Percentiles rank a stretch among this genome's conserved stretches.
These are phyloP conservation scores for Lasioglossum vierecki DNA, from an alignment of 2,888 invertebrate species.

Conservation along the genomic window DNA sequence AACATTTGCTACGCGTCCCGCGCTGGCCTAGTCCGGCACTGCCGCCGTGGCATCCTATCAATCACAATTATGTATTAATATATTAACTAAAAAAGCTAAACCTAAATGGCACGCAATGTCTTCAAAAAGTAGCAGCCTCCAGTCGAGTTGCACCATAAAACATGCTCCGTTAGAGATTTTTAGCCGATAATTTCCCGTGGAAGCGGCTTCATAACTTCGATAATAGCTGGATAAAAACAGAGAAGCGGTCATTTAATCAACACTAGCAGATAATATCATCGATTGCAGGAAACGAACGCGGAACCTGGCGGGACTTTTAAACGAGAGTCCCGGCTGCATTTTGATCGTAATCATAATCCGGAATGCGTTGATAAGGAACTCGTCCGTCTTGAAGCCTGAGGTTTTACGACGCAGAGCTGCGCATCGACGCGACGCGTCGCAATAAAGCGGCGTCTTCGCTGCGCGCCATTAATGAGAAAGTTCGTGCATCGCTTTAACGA, in stretches of 20 bases:
- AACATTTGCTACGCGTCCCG: no score
- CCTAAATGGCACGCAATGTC: background rate
- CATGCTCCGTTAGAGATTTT: background rate
- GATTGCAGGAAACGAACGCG: background rate
- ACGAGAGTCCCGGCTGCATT: background rate
- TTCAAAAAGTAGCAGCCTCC: background rate
- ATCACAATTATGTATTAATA: background rate
- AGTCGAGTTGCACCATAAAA: background rate
- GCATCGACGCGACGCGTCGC: background rate
- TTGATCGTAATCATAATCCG: slow-evolving; percentile 4
- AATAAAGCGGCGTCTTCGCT: slow-evolving; percentile 52
- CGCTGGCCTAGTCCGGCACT: no score
- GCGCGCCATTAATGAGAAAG: slow-evolving; percentile 55
- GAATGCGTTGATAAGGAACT: slow-evolving; percentile 1
- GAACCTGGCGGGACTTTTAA: background rate
- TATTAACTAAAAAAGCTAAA: background rate
- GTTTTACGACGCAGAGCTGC: background rate
- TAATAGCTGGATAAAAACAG: background rate
- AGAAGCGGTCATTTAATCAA: background rate
- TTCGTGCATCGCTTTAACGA: slow-evolving; percentile 62
- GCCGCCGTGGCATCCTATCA: background rate
- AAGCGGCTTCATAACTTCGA: background rate
- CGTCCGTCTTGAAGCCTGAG: background rate
- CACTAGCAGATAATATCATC: background rate
- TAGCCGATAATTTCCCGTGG: background rate